Base-by-base conservation (phyloP, 2,113 vertebrate genomes). In the Paedocypris sp. region DNA sequence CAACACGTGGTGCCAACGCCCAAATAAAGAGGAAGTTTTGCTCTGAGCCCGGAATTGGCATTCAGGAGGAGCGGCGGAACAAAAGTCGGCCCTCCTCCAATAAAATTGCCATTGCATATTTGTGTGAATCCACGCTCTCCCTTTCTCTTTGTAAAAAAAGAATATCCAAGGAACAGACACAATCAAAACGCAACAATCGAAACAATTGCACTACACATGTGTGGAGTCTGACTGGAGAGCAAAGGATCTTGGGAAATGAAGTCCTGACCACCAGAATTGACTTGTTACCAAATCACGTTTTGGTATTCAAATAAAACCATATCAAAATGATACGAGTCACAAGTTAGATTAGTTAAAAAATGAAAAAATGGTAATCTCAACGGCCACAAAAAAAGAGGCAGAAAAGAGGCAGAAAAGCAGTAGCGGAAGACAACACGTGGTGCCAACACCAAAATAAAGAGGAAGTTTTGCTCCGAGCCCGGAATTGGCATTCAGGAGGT, bases 81-180 rank as follows among this genome's bases (percentile, higher is more conserved):
- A 75, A 66, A 68, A 76, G 56, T 79, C 74, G 75, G 70, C 77
- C 41, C 26, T 70, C 65, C 67, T 70, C 53, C 64, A 61, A 76
- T 79, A 77, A 79, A 82, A 77, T 62, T 64, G 31, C 32, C 66
- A 76, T 70, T 73, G 66, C 51, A 62, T 77, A 77, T 85, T 82
- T 77, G 75, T 77, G 73, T 76, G 70, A 33, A 66, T 50, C 64
- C 75, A 78, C 72, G 38, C 42, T 41, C 16, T 26, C 31, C 52
- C 33, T 43, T 18, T 50, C 6, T 7, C 18, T 11, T 19, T 22
- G n/a, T n/a, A n/a, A n/a, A n/a, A n/a, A n/a, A n/a, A n/a, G n/a
- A n/a, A n/a, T n/a, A n/a, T n/a, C n/a, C n/a, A n/a, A n/a, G n/a
- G n/a, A n/a, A n/a, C n/a, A n/a, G n/a, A n/a, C n/a, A n/a, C n/a